Evolutionary conservation across 2,888 invertebrate genomes (phyloP).

Genomic region (Calameuta idolon): DNA sequence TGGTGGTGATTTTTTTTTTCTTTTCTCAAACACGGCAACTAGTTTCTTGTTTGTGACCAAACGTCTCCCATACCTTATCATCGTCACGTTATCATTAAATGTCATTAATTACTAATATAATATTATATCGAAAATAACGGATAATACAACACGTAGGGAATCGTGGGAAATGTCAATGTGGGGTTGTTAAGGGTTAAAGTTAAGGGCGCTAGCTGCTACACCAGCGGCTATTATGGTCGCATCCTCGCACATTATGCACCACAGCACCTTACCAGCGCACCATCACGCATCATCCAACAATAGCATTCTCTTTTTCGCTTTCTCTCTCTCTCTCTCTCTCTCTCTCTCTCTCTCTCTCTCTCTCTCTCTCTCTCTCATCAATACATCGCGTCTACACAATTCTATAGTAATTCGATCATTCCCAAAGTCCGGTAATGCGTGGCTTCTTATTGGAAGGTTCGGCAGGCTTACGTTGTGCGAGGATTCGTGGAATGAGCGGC

Average conservation of each 20-base stretch:
- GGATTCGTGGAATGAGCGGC: constrained; percentile 54
- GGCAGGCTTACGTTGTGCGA: not conserved
- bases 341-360: not conserved
- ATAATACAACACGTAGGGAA: constrained; percentile 67
- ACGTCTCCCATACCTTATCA: constrained; percentile 66
- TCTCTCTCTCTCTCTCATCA: not conserved
- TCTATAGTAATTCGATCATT: not conserved
- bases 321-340: too few species aligned
- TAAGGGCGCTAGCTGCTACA: constrained; percentile 52
- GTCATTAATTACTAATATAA: constrained; percentile 66
- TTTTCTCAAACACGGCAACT: constrained; percentile 45
- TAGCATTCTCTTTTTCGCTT: not conserved
- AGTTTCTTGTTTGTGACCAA: constrained; percentile 44
- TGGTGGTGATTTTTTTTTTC: constrained; percentile 18
- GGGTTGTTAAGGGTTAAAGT: constrained; percentile 21
- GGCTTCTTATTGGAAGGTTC: not conserved
- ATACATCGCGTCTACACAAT: not conserved
- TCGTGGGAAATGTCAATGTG: constrained; percentile 41
- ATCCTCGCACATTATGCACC: not conserved
- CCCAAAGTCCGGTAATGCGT: constrained; percentile 10
- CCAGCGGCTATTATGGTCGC: constrained; percentile 12
- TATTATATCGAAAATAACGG: constrained; percentile 68
- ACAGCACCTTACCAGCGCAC: not conserved
- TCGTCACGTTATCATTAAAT: constrained; percentile 67
- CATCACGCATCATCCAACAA: not conserved